Evolutionary conservation across 2,888 invertebrate species (phyloP).

Genomic region (Rhagonycha lutea): DNA sequence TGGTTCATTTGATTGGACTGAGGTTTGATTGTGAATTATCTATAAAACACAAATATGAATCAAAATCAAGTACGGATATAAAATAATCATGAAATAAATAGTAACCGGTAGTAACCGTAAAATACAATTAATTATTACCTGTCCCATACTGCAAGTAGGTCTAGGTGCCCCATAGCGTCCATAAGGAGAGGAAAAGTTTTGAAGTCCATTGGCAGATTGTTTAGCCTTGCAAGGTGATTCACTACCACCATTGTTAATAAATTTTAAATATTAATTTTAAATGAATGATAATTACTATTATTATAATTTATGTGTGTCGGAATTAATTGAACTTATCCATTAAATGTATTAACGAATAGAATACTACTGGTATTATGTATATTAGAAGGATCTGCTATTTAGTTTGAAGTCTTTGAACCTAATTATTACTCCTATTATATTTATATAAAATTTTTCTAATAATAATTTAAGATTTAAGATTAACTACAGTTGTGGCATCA

Average conservation of each 20-base stretch:
- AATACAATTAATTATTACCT: constrained; percentile 54
- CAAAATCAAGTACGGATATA: not conserved
- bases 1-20: constrained; percentile 58
- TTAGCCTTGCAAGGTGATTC: constrained; percentile 33
- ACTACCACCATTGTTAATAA: constrained; percentile 26
- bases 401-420: not conserved
- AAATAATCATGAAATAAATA: not conserved
- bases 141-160: constrained; percentile 70
- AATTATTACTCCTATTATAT: not conserved
- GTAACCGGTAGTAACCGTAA: too few species aligned
- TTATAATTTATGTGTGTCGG: not conserved
- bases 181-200: constrained; percentile 52
- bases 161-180: constrained; percentile 68
- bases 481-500: not conserved
- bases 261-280: constrained; percentile 23
- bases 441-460: not conserved
- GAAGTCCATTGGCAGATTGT: constrained; percentile 51
- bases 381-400: too few species aligned
- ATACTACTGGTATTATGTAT: not conserved
- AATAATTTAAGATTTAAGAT: not conserved
- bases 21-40: constrained; percentile 67
- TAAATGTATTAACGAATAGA: not conserved
- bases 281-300: not conserved
- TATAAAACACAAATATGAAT: constrained; percentile 51
- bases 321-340: not conserved